Evolutionary conservation across 2,797 vertebrate genomes (phyloP).

Genomic region (Sciurus carolinensis): DNA sequence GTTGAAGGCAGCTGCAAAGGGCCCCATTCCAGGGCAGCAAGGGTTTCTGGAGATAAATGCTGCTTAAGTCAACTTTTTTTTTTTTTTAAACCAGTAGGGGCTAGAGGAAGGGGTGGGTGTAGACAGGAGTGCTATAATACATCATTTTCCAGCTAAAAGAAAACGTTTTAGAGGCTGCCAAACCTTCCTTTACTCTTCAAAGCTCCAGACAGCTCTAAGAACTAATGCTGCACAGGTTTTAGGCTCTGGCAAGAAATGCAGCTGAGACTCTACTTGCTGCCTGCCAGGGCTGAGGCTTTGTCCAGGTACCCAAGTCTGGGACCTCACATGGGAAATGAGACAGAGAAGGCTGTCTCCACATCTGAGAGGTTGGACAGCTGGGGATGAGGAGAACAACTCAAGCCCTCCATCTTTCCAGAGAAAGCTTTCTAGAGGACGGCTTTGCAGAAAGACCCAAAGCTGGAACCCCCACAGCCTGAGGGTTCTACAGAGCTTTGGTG

Average conservation of each 20-base stretch:
- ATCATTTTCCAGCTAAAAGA: constrained; percentile 56
- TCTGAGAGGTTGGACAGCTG: neutral
- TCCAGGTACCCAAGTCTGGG: constrained; percentile 54
- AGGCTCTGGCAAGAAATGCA: constrained; percentile 55
- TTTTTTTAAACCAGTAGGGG: constrained; percentile 54
- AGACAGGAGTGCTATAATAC: neutral
- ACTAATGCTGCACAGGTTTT: constrained; percentile 66
- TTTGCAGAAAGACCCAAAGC: neutral
- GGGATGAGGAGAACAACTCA: neutral
- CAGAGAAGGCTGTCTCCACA: neutral
- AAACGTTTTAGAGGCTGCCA: constrained; percentile 24
- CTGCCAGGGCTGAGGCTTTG: constrained; percentile 61
- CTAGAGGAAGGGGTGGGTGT: neutral
- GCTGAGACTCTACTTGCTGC: constrained; percentile 38
- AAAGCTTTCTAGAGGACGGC: neutral
- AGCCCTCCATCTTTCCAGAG: neutral
- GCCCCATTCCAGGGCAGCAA: neutral
- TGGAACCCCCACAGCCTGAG: too few species aligned
- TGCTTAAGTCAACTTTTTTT: neutral
- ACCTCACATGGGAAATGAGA: neutral
- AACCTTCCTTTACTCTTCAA: constrained; percentile 46
- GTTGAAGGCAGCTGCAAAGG: neutral
- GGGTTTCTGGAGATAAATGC: neutral
- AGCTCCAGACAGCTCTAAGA: constrained; percentile 23
- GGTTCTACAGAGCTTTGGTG: too few species aligned